phyloP scores from a whole-genome alignment of 2,888 invertebrate genomes.

The Cantharis lateralis region DNA sequence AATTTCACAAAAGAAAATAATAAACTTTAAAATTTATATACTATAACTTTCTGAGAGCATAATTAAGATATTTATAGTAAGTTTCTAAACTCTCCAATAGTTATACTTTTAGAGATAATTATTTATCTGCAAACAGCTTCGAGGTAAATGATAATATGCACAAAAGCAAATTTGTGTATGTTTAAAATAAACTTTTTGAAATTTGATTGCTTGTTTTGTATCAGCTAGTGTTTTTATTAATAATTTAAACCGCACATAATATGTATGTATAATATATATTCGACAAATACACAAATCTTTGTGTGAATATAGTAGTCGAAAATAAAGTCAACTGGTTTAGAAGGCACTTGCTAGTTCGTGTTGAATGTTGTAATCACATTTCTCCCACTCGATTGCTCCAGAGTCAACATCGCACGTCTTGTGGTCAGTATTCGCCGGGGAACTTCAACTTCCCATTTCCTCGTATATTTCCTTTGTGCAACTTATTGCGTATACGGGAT shows the following conservation, averaged over 20 bases:
- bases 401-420: conserved; percentile 47
- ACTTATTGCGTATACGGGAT: background rate
- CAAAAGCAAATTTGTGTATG: background rate
- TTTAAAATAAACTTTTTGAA: background rate
- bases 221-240: background rate
- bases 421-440: conserved; percentile 45
- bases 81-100: no score
- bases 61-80: no score
- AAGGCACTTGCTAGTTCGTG: conserved; percentile 28
- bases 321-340: conserved; percentile 13
- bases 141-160: no score
- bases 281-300: background rate
- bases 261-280: background rate
- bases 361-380: conserved; percentile 40
- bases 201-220: background rate
- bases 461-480: conserved; percentile 11
- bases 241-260: background rate
- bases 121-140: no score
- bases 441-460: conserved; percentile 35
- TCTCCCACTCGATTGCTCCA: conserved; percentile 43
- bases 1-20: background rate
- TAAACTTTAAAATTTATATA: background rate
- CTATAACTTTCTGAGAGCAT: no score
- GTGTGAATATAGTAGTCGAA: conserved; percentile 8
- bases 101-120: no score